Evolutionary conservation across 2,797 vertebrate species (phyloP), one percentile per base, ranked within the genome.

Genomic region (Pangasius mekongensis): DNA sequence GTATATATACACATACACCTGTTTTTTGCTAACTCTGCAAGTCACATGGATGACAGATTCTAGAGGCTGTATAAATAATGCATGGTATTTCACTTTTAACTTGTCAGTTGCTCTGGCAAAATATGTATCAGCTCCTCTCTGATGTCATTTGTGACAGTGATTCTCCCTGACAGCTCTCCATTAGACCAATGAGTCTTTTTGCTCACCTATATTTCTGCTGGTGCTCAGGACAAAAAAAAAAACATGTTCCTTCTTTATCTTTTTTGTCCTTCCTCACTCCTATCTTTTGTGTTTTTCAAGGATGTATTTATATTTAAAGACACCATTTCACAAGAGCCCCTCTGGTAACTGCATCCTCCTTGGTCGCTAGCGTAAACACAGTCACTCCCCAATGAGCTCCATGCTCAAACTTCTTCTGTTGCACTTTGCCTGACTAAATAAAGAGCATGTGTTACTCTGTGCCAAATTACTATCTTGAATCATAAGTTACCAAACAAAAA

Each of bases 51-150:
- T 96, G 96, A 97, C 94, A 96, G 94, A 95, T 95, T 95, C 94
- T 93, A 93, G 92, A 92, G 93, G 94, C 95, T n/a, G 95, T 95
- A 95, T 97, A 96, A 97, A 97, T 97, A 97, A 96, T 97, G 95
- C 94, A 96, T 96, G 93, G 93, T 94, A 95, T 96, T 97, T 92
- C 96, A 96, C 95, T 96, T 96, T 96, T 96, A 96, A 96, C 95
- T 93, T 96, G 95, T 96, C 96, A 97, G 94, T 95, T 94, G 93
- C 95, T 85, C 84, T n/a, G 11, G 86, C 89, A 84, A 92, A 91
- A 87, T 91, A 97, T 96, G 94, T 96, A 96, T 96, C 95, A 96
- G 93, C 96, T 96, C 94, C 94, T 94, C 94, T 95, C 94, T 93
- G 87, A 93, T 96, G 95, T 96, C 94, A 90, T 95, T 95, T 91